phyloP scores from a whole-genome alignment of 92 coral and sea anemone genomes.

The Blastomussa wellsi region DNA sequence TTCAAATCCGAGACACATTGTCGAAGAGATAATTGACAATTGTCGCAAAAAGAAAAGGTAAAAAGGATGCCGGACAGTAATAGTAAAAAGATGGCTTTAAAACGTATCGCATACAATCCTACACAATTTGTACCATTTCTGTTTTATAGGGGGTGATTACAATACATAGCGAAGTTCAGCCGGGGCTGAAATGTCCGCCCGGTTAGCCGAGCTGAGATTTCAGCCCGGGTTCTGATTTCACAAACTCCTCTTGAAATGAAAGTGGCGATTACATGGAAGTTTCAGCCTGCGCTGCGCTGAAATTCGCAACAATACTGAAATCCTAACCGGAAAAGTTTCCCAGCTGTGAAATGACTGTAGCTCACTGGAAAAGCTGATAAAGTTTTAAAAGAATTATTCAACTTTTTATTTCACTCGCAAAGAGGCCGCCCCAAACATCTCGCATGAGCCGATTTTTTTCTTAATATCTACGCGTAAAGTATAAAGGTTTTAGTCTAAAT shows the following conservation, averaged over 20 bases:
- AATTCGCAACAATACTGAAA: background rate
- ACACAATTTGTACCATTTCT: background rate
- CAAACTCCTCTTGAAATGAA: too few relatives aligned
- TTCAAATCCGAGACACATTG: conserved; percentile 15
- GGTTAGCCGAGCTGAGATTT: too few relatives aligned
- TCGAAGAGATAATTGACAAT: conserved; percentile 20
- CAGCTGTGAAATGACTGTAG: background rate
- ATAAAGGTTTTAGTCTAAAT: conserved; percentile 21
- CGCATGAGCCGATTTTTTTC: background rate
- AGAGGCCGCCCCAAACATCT: conserved; percentile 3
- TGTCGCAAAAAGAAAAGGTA: background rate
- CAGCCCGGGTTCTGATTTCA: too few relatives aligned
- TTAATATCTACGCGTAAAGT: conserved; percentile 8
- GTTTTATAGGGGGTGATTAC: too few relatives aligned
- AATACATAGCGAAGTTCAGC: too few relatives aligned
- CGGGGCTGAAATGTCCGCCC: too few relatives aligned
- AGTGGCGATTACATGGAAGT: too few relatives aligned
- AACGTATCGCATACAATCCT: conserved; percentile 1
- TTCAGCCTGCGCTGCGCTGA: too few relatives aligned
- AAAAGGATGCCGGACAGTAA: background rate
- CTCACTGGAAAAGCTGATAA: conserved; percentile 1
- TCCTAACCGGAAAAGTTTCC: background rate
- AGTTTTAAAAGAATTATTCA: background rate
- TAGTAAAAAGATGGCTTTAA: background rate
- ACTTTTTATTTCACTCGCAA: background rate